Evolutionary conservation across 2,888 invertebrate species (phyloP), one percentile per base, ranked within the genome.

Genomic region (Eupithecia exiguata): DNA sequence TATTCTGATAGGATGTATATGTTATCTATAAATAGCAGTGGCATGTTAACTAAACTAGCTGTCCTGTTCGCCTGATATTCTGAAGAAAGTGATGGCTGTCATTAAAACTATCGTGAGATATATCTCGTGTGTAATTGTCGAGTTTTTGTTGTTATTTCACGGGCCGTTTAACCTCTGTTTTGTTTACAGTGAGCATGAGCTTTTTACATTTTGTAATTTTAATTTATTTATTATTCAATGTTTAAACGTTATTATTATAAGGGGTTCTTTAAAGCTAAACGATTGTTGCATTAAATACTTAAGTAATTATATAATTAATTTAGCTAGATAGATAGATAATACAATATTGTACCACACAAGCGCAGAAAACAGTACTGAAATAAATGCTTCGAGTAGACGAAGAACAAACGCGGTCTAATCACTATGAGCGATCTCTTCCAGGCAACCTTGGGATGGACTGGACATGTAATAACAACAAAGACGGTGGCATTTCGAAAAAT

Each of bases 141-240:
- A 78, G 81, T 91, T 89, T 90, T 90, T 87, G 85, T 87, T 81
- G 83, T 76, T 83, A 89, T 92, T 92, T 89, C 88, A 92, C 85
- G 91, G 88, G 77, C 82, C 82, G 89, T 82, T 89, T 85, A 82
- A 5, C 79, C 82, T 74, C 80, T 78, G 82, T 79, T 77, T 77
- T 77, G 77, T 79, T 82, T 80, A 77, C 69, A 62, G 65, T 75
- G 79, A 78, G 49, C 72, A 71, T 65, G 68, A 58, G 71, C 66
- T 70, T 74, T 53, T 46, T 53, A 62, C 69, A 43, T 66, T 66
- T 38, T 66, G 14, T 21, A 38, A 62, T 36, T 63, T 46, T 36
- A 49, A 53, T 69, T 61, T 38, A 75, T 70, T 68, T 43, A 75
- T 72, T 69, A 74, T 73, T 70, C 71, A 69, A 53, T 74, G 67